A percentile compares a stretch with the other conserved stretches of the same genome.
phyloP scores from a whole-genome alignment of 2,888 invertebrate genomes.

The Drosophila meridionalis region DNA sequence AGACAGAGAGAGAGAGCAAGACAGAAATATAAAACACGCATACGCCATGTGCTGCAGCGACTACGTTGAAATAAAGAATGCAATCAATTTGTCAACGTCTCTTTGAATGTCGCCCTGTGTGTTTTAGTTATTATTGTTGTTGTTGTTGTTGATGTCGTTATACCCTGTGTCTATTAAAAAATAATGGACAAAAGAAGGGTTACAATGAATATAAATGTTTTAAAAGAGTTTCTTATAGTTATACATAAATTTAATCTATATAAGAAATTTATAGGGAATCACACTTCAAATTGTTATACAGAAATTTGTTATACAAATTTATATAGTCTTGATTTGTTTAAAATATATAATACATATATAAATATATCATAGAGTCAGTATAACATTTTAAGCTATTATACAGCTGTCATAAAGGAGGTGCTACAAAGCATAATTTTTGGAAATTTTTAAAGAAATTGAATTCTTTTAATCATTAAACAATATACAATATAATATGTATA shows the following conservation, averaged over 20 bases:
- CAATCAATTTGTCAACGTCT: conserved; percentile 80
- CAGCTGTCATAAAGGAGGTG: too few relatives aligned
- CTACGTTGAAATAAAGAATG: conserved; percentile 73
- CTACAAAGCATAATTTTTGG: too few relatives aligned
- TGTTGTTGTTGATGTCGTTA: conserved; percentile 7
- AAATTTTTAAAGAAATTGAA: too few relatives aligned
- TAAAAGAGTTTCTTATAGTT: neutral
- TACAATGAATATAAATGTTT: neutral
- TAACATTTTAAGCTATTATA: too few relatives aligned
- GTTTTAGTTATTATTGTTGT: conserved; percentile 26
- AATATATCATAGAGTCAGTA: too few relatives aligned
- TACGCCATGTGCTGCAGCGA: conserved; percentile 67
- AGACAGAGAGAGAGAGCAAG: neutral
- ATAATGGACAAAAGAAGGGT: neutral
- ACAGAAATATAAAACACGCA: conserved; percentile 47
- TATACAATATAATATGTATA: too few relatives aligned
- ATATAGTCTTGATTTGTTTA: too few relatives aligned
- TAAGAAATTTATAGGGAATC: neutral
- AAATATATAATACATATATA: too few relatives aligned
- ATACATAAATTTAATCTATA: neutral
- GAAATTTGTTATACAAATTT: neutral
- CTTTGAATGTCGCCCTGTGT: conserved; percentile 24
- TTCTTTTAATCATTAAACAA: too few relatives aligned
- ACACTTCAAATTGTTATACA: neutral
- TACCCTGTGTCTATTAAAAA: neutral